These are phyloP conservation scores for Dromius quadrimaculatus DNA, from an alignment of 2,888 invertebrate species.

Conservation along the genomic window DNA sequence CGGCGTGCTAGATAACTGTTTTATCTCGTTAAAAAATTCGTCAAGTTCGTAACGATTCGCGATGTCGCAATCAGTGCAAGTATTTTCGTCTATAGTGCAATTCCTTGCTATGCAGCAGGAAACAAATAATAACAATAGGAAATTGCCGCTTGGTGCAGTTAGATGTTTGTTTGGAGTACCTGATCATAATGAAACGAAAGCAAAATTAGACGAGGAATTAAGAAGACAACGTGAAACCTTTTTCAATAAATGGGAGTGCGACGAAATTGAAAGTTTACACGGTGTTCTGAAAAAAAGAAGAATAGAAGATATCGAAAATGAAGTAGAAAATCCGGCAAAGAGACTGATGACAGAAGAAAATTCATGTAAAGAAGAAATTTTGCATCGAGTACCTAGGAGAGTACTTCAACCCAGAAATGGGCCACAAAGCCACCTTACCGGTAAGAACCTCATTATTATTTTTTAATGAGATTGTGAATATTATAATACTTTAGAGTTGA, in stretches of 20 bases:
- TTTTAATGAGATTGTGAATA: no score
- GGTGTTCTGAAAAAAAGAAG: conserved; percentile 67
- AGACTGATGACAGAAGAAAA: conserved; percentile 31
- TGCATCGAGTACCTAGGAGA: conserved; percentile 24
- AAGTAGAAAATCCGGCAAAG: conserved; percentile 63
- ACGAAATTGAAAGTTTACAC: conserved; percentile 65
- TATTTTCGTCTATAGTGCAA: conserved; percentile 47
- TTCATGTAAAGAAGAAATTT: conserved; percentile 16
- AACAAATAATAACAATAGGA: conserved; percentile 52
- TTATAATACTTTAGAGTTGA: no score
- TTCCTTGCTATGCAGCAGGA: conserved; percentile 44
- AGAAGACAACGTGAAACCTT: conserved; percentile 72
- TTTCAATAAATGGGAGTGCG: conserved; percentile 73
- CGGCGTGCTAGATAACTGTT: conserved; percentile 33
- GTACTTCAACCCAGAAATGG: conserved; percentile 40
- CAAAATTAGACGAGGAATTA: conserved; percentile 72
- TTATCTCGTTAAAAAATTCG: not conserved
- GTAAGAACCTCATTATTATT: no score
- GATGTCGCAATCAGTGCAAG: conserved; percentile 41
- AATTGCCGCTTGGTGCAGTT: conserved; percentile 23
- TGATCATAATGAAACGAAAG: conserved; percentile 71
- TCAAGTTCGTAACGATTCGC: conserved; percentile 1
- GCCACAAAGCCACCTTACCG: conserved; percentile 38
- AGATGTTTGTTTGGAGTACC: conserved; percentile 73
- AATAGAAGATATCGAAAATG: conserved; percentile 67